Percentiles rank a stretch among this genome's conserved stretches.
phyloP scores from a whole-genome alignment of 1,140 invertebrate genomes.

The Homarus americanus region DNA sequence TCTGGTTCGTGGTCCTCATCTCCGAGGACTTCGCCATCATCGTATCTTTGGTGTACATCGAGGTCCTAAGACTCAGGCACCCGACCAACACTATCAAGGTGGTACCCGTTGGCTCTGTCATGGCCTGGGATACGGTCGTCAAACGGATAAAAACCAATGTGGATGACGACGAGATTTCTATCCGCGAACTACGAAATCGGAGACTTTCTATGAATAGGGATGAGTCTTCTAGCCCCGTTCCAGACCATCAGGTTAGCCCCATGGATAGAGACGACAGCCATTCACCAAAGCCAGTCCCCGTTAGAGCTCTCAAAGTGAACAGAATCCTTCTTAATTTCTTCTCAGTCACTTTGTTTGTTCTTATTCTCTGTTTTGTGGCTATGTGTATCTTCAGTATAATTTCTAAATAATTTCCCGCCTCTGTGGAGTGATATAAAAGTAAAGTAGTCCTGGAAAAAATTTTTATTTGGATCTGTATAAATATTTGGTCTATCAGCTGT shows the following conservation, averaged over 20 bases:
- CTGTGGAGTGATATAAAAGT: too few species aligned
- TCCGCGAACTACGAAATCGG: background rate
- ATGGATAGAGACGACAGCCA: background rate
- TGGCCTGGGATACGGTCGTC: too few species aligned
- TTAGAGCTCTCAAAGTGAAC: background rate
- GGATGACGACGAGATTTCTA: background rate
- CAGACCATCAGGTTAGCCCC: background rate
- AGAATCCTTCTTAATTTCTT: background rate
- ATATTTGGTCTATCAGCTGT: too few species aligned
- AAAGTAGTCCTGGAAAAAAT: too few species aligned
- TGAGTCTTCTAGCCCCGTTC: background rate
- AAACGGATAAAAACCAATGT: background rate
- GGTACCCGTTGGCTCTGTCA: background rate
- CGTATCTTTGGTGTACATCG: conserved; percentile 46
- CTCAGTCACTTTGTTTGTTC: background rate
- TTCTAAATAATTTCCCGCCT: too few species aligned
- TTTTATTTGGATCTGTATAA: too few species aligned
- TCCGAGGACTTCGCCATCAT: conserved; percentile 59
- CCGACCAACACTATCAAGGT: background rate
- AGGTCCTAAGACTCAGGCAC: background rate
- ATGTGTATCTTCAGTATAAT: conserved; percentile 27
- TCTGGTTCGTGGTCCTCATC: conserved; percentile 68
- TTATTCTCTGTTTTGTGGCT: background rate
- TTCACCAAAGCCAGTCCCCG: background rate
- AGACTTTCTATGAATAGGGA: background rate